phyloP scores from a whole-genome alignment of 2,113 vertebrate genomes.

The Oncorhynchus nerka region DNA sequence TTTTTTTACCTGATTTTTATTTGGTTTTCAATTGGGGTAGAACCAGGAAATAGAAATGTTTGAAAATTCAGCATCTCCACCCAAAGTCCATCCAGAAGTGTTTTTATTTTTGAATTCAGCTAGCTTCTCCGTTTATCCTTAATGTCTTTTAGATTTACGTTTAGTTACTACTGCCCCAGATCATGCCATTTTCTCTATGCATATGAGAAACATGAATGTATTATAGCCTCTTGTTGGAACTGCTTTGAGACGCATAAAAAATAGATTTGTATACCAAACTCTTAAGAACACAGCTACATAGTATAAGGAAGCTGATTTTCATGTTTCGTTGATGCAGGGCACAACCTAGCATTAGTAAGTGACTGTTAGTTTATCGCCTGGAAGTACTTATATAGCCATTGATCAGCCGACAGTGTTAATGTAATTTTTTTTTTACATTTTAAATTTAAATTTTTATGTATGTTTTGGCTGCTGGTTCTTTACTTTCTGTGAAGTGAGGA shows the following conservation, averaged over 20 bases:
- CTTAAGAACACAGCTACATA: neutral
- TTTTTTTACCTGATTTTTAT: neutral
- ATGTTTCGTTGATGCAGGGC: neutral
- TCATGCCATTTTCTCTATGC: neutral
- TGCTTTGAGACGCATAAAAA: neutral
- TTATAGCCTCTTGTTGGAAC: neutral
- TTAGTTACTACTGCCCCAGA: no score
- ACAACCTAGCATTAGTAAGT: neutral
- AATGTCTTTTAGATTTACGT: neutral
- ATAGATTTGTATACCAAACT: neutral
- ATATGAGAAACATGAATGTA: slow-evolving; percentile 14
- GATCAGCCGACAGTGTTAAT: neutral
- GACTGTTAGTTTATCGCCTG: neutral
- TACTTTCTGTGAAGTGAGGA: neutral
- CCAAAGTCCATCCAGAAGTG: neutral
- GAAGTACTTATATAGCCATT: neutral
- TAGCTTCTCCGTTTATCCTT: neutral
- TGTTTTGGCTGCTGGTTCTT: neutral
- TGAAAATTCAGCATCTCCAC: neutral
- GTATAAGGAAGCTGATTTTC: neutral
- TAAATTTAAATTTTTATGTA: neutral
- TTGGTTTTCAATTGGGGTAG: neutral
- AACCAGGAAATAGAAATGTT: neutral
- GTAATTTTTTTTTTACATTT: neutral
- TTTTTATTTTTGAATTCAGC: neutral